Evolutionary conservation across 2,888 invertebrate genomes (phyloP), one percentile per base, ranked within the genome.

Genomic region (Taphrorychus bicolor): DNA sequence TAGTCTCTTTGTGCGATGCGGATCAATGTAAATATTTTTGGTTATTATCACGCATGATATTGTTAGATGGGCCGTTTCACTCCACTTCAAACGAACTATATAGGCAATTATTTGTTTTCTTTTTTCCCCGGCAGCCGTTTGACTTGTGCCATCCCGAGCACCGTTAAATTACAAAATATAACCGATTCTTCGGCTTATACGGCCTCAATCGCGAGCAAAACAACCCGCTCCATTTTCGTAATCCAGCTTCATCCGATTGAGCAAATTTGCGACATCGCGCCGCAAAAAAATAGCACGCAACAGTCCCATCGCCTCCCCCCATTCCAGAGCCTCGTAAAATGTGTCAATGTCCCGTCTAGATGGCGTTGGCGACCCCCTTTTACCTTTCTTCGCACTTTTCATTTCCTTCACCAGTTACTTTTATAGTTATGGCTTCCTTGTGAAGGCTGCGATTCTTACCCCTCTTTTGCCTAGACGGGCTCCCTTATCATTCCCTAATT

Each of bases 391-490:
- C 76, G 77, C 78, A 78, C 79, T 80, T 79, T 80, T 79, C 79
- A 80, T 80, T 80, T 80, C 79, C 79, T 74, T 73, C 75, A 72
- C 73, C 76, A 77, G 78, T 80, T 79, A 78, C 78, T 79, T 80
- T 80, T 80, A 80, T 80, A 79, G 79, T 79, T 79, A 80, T 80
- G 77, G 77, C 78, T 79, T 79, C 78, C 78, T 79, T 75, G 71
- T 72, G 72, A 75, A 62, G 49, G 56, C 70, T 54, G 66, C 56
- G 56, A 58, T 53, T 66, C 48, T 70, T 59, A 45, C 58, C 66
- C 58, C 49, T 52, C 57, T 65, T 52, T 68, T 16, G 77, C 79
- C 79, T 78, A 80, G 79, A 80, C 80, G 80, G 80, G 80, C 81
- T 80, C 79, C 75, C 76, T 74, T 77, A 75, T 74, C 77, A 78